Evolutionary conservation across 2,888 invertebrate genomes (phyloP).

Genomic region (Fissipunctia ypsillon): DNA sequence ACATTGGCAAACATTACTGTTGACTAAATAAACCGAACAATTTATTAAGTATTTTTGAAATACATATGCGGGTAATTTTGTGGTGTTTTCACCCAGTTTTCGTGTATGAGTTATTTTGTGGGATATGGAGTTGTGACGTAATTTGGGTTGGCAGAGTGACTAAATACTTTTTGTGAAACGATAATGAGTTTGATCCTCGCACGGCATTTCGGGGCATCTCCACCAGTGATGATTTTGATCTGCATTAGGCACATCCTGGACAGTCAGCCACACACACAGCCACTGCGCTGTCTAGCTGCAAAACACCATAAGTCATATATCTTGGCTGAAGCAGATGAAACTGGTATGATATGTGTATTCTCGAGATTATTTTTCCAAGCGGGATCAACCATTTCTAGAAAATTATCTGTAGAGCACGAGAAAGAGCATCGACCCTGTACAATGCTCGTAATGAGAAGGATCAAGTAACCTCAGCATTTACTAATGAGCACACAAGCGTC

Average conservation of each 20-base stretch:
- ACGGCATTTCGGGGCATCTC: not conserved
- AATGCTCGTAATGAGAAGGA: conserved; percentile 19
- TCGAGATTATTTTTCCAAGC: not conserved
- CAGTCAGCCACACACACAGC: not conserved
- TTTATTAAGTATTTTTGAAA: conserved; percentile 64
- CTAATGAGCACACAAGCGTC: conserved; percentile 16
- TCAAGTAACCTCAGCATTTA: conserved; percentile 36
- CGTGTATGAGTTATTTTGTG: conserved; percentile 28
- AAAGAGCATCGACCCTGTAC: conserved; percentile 3
- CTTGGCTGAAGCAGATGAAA: not conserved
- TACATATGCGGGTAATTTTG: conserved; percentile 44
- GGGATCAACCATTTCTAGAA: not conserved
- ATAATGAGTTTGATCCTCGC: not conserved
- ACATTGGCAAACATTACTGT: conserved; percentile 67
- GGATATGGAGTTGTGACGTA: not conserved
- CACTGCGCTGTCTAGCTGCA: too few species aligned
- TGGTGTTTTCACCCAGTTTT: conserved; percentile 38
- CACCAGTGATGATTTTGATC: not conserved
- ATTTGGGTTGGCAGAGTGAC: conserved; percentile 9
- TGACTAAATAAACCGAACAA: conserved; percentile 64
- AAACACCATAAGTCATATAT: not conserved
- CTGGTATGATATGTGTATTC: not conserved
- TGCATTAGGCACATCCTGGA: not conserved
- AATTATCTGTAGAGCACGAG: not conserved
- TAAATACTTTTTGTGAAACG: not conserved